Evolutionary conservation across 2,888 invertebrate species (phyloP), one percentile per base, ranked within the genome.

Genomic region (Icerya purchasi): DNA sequence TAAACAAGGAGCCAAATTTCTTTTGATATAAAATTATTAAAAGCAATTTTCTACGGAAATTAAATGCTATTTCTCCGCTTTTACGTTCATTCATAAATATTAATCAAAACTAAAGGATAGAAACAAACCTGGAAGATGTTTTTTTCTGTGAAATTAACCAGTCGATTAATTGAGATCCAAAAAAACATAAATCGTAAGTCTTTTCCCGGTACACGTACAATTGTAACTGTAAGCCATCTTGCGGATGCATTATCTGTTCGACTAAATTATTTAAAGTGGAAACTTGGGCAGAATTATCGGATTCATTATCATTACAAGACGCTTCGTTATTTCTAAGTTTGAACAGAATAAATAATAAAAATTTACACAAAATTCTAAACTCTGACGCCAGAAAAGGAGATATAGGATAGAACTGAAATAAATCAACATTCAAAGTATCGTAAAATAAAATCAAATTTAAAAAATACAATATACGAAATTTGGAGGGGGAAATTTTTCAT

Each of bases 91-190:
- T n/a, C n/a, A n/a, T n/a, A n/a, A n/a, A n/a, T n/a, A n/a, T n/a
- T n/a, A n/a, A n/a, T n/a, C n/a, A n/a, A n/a, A n/a, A n/a, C n/a
- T n/a, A n/a, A n/a, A n/a, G n/a, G n/a, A 36, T 36, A 36, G 5
- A 36, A 8, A 36, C 20, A 64, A 70, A 84, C 86, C 86, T 80
- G 1, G 81, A 82, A 57, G 81, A 80, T 51, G 84, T 83, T 69
- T 81, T 82, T 62, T 85, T 83, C 67, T 86, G 83, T 57, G 79
- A 77, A 68, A 87, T 79, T 20, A 90, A 74, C 89, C 89, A 90
- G 68, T 88, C 86, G 2, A 89, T 80, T 14, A 90, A 72, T 67
- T 88, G 86, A 61, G 80, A 81, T 1, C 88, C 89, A 19, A 83
- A 75, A 72, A 88, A 83, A 53, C 61, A 62, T 19, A 62, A 60